These are phyloP conservation scores for Patella vulgata DNA, from an alignment of 1,140 invertebrate species.

Conservation along the genomic window DNA sequence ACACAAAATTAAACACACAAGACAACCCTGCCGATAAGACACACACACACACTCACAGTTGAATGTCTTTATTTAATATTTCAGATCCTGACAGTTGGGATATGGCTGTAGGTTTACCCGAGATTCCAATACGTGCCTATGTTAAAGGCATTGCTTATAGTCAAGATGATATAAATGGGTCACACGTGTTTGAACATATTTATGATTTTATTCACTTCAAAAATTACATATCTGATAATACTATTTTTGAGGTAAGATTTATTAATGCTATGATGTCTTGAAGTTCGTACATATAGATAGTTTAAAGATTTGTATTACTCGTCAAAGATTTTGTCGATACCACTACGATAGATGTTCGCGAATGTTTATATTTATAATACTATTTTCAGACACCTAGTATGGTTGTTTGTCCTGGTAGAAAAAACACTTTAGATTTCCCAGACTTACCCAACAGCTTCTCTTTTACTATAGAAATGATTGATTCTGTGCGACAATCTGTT, in stretches of 20 bases:
- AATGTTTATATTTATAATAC: no score
- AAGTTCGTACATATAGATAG: no score
- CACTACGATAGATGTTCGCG: no score
- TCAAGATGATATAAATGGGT: not conserved
- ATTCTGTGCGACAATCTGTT: not conserved
- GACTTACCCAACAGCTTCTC: conserved; percentile 9
- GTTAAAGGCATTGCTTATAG: conserved; percentile 4
- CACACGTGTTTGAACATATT: conserved; percentile 15
- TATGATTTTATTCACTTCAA: conserved; percentile 24
- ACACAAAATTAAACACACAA: no score
- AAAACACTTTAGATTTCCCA: conserved; percentile 8
- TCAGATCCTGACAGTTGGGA: conserved; percentile 20
- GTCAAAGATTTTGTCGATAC: no score
- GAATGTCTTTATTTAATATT: no score
- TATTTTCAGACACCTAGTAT: conserved; percentile 8
- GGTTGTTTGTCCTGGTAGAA: conserved; percentile 1
- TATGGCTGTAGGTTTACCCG: conserved; percentile 7
- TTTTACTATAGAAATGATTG: conserved; percentile 9
- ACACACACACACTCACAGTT: no score
- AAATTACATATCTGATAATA: conserved; percentile 1
- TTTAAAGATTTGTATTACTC: no score
- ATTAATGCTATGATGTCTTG: no score
- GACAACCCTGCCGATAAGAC: no score
- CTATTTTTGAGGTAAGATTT: conserved; percentile 22
- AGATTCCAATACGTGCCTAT: not conserved